A percentile compares a stretch with the other conserved stretches of the same genome.
These are phyloP conservation scores for Meteorus colon DNA, from an alignment of 2,888 invertebrate genomes.

Conservation along the genomic window DNA sequence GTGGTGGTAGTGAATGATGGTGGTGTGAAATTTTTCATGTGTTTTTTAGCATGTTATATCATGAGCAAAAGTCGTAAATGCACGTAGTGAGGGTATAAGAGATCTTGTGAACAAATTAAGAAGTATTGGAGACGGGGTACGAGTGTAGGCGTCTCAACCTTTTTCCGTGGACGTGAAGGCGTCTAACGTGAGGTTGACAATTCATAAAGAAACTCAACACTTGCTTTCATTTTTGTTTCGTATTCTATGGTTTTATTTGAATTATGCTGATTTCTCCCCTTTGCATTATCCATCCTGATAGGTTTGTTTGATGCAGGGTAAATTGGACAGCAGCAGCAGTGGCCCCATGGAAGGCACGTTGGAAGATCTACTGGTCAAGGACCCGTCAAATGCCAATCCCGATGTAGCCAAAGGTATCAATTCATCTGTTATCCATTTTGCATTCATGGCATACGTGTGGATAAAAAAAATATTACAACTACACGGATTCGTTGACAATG, in stretches of 20 bases:
- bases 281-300: constrained; percentile 13
- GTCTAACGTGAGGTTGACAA: constrained; percentile 6
- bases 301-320: constrained; percentile 43
- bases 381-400: constrained; percentile 64
- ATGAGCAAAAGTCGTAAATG: neutral
- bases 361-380: constrained; percentile 70
- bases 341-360: constrained; percentile 71
- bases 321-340: constrained; percentile 59
- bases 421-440: neutral
- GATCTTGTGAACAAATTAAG: no score
- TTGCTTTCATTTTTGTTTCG: neutral
- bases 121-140: no score
- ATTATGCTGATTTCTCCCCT: constrained; percentile 18
- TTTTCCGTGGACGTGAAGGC: constrained; percentile 8
- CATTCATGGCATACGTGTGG: neutral
- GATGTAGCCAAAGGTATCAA: constrained; percentile 64
- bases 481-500: neutral
- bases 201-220: neutral
- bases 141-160: neutral
- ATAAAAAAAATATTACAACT: neutral
- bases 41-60: constrained; percentile 27
- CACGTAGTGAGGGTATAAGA: no score
- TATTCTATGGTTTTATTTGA: constrained; percentile 1
- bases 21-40: constrained; percentile 18
- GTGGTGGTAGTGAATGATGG: no score